Evolutionary conservation across 2,797 vertebrate genomes (phyloP).

Genomic region (Percopsis omiscomaycus): DNA sequence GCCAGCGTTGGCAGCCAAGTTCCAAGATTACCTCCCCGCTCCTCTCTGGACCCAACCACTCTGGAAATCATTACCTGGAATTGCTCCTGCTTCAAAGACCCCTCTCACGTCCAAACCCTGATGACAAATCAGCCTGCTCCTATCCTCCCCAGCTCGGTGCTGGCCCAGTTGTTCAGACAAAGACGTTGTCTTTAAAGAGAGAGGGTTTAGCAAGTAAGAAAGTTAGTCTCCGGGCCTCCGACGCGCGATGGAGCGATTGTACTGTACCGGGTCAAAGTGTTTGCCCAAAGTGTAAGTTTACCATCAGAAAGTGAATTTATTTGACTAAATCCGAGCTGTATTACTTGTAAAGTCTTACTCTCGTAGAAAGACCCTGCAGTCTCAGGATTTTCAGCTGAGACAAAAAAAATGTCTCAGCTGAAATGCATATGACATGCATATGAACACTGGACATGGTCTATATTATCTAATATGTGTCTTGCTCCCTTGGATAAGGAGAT

Average conservation of each 20-base stretch:
- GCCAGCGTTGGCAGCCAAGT: constrained; percentile 39
- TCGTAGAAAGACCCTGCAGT: neutral
- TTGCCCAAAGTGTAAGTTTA: constrained; percentile 9
- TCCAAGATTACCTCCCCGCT: constrained; percentile 57
- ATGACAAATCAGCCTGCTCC: constrained; percentile 33
- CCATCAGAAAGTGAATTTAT: neutral
- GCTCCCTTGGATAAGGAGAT: no score
- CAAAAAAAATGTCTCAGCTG: neutral
- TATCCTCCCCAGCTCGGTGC: constrained; percentile 17
- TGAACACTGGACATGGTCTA: no score
- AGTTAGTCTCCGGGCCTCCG: constrained; percentile 7
- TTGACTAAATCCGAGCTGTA: constrained; percentile 28
- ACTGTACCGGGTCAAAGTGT: neutral
- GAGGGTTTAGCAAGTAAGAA: constrained; percentile 10
- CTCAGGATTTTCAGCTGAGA: constrained; percentile 10
- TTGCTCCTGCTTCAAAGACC: constrained; percentile 58
- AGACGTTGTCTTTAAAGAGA: constrained; percentile 4
- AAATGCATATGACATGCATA: neutral
- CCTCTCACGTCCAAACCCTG: constrained; percentile 17
- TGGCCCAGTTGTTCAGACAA: constrained; percentile 13
- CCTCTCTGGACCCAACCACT: constrained; percentile 59
- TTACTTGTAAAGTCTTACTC: neutral
- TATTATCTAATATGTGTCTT: no score
- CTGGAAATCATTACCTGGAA: constrained; percentile 75
- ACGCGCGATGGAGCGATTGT: neutral